Percentiles rank a stretch among this genome's conserved stretches.
These are phyloP conservation scores for Bungarus multicinctus DNA, from an alignment of 2,113 vertebrate genomes.

Conservation along the genomic window DNA sequence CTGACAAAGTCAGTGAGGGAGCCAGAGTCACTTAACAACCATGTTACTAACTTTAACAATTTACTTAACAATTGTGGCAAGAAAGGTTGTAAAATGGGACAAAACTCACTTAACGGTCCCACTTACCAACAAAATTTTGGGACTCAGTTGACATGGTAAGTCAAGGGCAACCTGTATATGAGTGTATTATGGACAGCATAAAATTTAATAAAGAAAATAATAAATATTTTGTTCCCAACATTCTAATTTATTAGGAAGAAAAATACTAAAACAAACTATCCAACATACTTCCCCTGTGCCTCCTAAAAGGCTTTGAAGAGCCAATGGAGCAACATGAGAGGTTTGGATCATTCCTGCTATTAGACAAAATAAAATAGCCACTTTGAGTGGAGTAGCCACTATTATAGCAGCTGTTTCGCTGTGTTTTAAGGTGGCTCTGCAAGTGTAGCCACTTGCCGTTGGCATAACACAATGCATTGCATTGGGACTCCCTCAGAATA, in stretches of 20 bases:
- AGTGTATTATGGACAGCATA: too few species aligned
- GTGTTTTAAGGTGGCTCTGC: neutral
- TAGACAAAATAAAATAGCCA: neutral
- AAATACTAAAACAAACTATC: neutral
- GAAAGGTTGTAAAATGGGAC: too few species aligned
- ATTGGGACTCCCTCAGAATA: too few species aligned
- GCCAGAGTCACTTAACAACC: neutral
- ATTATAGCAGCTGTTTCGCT: neutral
- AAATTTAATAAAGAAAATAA: too few species aligned
- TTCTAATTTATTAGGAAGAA: conserved; percentile 13
- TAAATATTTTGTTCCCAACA: neutral
- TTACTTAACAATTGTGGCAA: neutral
- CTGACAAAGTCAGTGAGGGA: neutral
- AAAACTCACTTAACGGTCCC: too few species aligned
- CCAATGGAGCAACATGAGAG: too few species aligned
- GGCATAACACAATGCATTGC: too few species aligned
- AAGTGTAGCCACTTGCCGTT: too few species aligned
- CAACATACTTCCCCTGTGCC: neutral
- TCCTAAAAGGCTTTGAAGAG: too few species aligned
- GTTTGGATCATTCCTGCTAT: too few species aligned
- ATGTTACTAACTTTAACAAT: neutral
- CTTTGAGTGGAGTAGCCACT: neutral
- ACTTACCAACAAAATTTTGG: neutral
- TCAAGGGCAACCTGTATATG: too few species aligned
- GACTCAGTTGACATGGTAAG: neutral